A percentile compares a stretch with the other conserved stretches of the same genome.
Evolutionary conservation across 2,113 vertebrate genomes (phyloP).

Genomic region (Corythornis vintsioides): DNA sequence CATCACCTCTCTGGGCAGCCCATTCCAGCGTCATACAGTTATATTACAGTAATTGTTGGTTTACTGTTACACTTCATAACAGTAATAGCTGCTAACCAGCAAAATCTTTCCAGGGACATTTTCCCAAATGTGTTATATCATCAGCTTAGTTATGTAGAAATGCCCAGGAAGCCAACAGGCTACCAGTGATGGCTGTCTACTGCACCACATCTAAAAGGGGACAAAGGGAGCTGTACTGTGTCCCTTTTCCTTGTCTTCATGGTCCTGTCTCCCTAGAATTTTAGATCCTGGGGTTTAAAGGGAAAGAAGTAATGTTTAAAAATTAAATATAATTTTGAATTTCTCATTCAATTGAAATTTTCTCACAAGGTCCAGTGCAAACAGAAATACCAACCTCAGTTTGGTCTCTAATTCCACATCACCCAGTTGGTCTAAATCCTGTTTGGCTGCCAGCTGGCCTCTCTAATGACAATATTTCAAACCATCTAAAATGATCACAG

Average conservation of each 20-base stretch:
- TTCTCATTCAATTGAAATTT: not conserved
- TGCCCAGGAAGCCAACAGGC: not conserved
- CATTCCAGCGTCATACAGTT: not conserved
- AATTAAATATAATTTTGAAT: not conserved
- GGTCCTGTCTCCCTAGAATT: not conserved
- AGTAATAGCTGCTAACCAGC: not conserved
- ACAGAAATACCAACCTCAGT: not conserved
- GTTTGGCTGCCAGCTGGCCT: not conserved
- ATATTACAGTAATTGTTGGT: not conserved
- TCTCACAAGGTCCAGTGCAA: not conserved
- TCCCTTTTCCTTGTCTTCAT: not conserved
- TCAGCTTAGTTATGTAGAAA: not conserved
- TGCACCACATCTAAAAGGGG: not conserved
- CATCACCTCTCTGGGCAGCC: too few species aligned
- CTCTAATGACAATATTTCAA: constrained; percentile 16
- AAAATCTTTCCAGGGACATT: not conserved
- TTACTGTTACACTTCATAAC: not conserved
- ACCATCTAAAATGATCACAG: not conserved
- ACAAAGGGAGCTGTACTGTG: not conserved
- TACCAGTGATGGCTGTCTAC: not conserved
- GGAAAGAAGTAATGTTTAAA: not conserved
- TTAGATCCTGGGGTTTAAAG: not conserved
- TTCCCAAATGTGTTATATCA: not conserved
- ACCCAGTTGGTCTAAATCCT: not conserved
- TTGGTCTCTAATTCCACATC: not conserved